Conservation (phyloP, 37 sponge, comb jelly and placozoan genomes). For the Oscarella lobularis region DNA sequence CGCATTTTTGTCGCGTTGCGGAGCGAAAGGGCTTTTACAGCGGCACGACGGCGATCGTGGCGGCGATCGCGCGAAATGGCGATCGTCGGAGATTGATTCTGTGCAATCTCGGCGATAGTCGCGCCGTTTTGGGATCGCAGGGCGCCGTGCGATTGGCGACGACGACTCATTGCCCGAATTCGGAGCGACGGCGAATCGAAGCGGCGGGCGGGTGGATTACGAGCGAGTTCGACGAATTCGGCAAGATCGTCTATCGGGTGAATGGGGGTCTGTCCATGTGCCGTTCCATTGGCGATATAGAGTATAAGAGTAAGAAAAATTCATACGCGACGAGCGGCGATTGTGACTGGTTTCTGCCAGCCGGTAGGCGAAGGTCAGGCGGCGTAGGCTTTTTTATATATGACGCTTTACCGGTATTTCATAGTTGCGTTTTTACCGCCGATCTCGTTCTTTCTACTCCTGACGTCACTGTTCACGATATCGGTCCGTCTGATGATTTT, state of each 20-base stretch:
- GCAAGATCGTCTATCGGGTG: background rate
- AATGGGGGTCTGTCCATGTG: background rate
- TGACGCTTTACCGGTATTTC: too few relatives aligned
- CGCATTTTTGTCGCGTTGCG: background rate
- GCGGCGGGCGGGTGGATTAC: background rate
- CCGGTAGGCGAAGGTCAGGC: too few relatives aligned
- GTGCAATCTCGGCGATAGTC: background rate
- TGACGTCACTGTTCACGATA: background rate
- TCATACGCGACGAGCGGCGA: background rate
- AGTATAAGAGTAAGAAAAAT: background rate
- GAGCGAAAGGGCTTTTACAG: background rate
- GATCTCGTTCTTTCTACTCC: background rate
- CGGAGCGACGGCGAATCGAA: background rate
- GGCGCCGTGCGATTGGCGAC: background rate
- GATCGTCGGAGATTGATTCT: background rate
- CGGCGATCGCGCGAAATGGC: background rate
- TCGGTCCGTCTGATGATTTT: background rate
- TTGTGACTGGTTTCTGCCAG: background rate
- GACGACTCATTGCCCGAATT: background rate
- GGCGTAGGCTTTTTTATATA: too few relatives aligned
- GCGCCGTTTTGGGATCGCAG: background rate
- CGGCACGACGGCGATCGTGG: background rate
- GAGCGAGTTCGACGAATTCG: background rate
- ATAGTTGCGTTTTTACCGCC: background rate
- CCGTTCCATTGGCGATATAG: background rate